Evolutionary conservation across 2,113 vertebrate genomes (phyloP).

Genomic region (Orcinus orca): DNA sequence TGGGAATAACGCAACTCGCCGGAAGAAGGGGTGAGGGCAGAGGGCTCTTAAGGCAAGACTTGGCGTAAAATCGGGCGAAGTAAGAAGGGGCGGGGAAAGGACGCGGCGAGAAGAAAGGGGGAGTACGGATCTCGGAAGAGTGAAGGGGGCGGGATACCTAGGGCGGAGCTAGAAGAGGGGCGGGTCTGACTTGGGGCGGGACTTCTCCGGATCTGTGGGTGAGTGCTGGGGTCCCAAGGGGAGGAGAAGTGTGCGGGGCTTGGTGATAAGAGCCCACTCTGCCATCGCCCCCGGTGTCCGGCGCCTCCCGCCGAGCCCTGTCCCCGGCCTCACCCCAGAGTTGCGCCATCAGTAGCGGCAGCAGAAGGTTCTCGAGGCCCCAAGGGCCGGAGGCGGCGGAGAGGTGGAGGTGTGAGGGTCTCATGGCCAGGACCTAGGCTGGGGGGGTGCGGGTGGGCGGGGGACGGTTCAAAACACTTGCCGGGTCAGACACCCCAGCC

Average conservation of each 20-base stretch:
- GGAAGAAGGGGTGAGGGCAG: not conserved
- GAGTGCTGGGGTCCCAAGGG: not conserved
- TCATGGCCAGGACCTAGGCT: conserved; percentile 38
- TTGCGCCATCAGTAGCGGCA: conserved; percentile 53
- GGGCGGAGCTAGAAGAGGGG: not conserved
- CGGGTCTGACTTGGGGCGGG: fast-evolving
- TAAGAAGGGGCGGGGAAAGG: not conserved
- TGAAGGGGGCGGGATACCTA: not conserved
- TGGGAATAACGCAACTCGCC: fast-evolving
- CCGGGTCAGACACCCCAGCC: not conserved
- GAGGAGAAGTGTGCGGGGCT: not conserved
- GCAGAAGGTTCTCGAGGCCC: conserved; percentile 5
- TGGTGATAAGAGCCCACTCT: not conserved
- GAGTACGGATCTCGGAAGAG: fast-evolving
- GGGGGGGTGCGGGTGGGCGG: too few relatives aligned
- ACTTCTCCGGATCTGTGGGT: not conserved
- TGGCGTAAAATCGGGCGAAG: not conserved
- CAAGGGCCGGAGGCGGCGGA: not conserved
- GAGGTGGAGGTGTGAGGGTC: not conserved
- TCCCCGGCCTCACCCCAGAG: conserved; percentile 56
- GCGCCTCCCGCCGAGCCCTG: not conserved
- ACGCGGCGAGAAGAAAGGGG: too few relatives aligned
- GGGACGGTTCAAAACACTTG: not conserved
- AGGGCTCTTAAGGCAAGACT: fast-evolving
- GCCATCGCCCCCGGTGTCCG: not conserved